Evolutionary conservation across 2,797 vertebrate genomes (phyloP).

Genomic region (Neosilurus hyrtlii): DNA sequence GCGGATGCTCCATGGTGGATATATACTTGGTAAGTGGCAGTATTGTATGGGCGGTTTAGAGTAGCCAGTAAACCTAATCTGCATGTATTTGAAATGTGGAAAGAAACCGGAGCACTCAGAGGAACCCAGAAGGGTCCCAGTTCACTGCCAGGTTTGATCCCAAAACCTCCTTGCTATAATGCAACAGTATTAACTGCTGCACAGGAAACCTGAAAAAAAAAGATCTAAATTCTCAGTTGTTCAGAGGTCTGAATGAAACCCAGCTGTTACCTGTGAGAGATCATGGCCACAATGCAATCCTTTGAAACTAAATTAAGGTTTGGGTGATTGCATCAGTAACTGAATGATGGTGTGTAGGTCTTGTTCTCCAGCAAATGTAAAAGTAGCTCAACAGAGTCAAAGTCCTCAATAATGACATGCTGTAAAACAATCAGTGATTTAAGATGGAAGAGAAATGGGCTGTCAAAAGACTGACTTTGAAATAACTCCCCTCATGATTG

Average conservation of each 20-base stretch:
- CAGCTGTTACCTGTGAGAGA: slow-evolving; percentile 25
- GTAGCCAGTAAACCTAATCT: too few relatives aligned
- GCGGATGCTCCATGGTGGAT: too few relatives aligned
- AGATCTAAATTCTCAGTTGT: slow-evolving; percentile 19
- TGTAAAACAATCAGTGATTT: slow-evolving; percentile 20
- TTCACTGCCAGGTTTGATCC: too few relatives aligned
- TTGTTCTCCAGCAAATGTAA: slow-evolving; percentile 4
- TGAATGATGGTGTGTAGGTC: slow-evolving; percentile 5
- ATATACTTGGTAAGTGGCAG: too few relatives aligned
- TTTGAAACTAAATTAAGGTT: slow-evolving; percentile 31
- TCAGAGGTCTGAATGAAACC: slow-evolving; percentile 29
- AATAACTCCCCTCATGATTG: neutral
- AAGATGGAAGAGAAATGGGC: slow-evolving; percentile 11
- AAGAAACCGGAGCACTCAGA: too few relatives aligned
- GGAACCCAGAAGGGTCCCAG: too few relatives aligned
- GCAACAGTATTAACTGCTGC: too few relatives aligned
- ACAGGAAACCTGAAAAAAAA: neutral
- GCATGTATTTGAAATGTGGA: too few relatives aligned
- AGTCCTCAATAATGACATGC: neutral
- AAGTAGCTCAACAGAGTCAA: slow-evolving; percentile 8
- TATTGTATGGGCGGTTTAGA: too few relatives aligned
- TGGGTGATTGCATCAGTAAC: slow-evolving; percentile 31
- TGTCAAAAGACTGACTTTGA: slow-evolving; percentile 24
- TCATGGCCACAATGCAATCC: neutral
- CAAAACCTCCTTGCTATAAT: too few relatives aligned